Evolutionary conservation across 2,113 vertebrate genomes (phyloP), one percentile per base, ranked within the genome.

Genomic region (Glaucidium brasilianum): DNA sequence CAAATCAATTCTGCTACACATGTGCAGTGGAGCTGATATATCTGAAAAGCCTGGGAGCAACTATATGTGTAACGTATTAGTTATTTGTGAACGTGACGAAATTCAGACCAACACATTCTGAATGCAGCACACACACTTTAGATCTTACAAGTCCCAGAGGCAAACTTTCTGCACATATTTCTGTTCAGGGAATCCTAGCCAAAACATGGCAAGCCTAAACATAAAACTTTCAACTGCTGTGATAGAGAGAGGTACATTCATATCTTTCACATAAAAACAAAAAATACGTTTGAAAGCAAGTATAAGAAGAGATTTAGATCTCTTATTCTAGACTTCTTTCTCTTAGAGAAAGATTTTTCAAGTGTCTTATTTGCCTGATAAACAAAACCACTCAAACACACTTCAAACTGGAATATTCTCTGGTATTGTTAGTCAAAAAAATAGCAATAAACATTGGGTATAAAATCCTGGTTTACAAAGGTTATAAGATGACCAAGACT

Each of bases 191-290:
- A 96, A 92, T 89, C 59, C 60, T 34, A 96, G 83, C 60, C 76
- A 96, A 95, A 96, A 96, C 91, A 96, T 12, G 11, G 86, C 47
- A 89, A 95, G 68, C 12, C 91, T 89, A 86, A 94, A 81, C 68
- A 80, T 84, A 96, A 96, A 95, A 80, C 68, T 91, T 81, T 63
- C 79, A 84, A 41, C 83, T 0, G 26, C 80, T 77, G 50, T 29
- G 83, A 73, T 29, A 78, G n/a, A 78, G 79, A 95, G 79, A 68
- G 37, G n/a, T 73, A 91, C 89, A 91, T 94, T 92, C 75, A 86
- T 91, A 83, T 85, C 63, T 97, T 93, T 84, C 83, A 92, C 79
- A 88, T 88, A 92, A 93, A 72, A 79, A 35, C 15, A 90, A 82
- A 82, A 88, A 64, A 25, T 9, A 68, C 34, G 77, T 77, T 62